Evolutionary conservation across 2,888 invertebrate genomes (phyloP).

Genomic region (Rhamnusium bicolor): DNA sequence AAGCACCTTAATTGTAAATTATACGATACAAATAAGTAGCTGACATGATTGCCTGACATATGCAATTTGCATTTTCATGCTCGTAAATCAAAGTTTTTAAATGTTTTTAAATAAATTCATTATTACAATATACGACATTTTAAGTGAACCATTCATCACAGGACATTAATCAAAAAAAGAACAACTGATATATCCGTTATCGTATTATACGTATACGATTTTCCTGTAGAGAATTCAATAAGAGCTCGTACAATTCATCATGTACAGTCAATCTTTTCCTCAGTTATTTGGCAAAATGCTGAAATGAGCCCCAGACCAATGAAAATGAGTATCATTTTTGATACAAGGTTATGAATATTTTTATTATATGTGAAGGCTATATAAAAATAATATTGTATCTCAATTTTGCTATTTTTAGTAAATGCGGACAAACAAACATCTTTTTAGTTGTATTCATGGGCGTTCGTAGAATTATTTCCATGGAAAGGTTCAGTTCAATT

Average conservation of each 20-base stretch:
- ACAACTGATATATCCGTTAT: slow-evolving; percentile 10
- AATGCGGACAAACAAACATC: too few species aligned
- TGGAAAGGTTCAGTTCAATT: too few species aligned
- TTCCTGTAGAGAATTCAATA: slow-evolving; percentile 12
- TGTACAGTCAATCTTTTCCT: slow-evolving; percentile 6
- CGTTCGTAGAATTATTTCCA: too few species aligned
- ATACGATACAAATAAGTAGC: too few species aligned
- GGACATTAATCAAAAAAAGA: slow-evolving; percentile 13
- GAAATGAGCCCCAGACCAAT: neutral
- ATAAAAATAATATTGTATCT: too few species aligned
- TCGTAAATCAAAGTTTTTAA: neutral
- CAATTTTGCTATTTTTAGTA: too few species aligned
- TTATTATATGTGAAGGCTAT: too few species aligned
- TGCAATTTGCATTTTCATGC: neutral
- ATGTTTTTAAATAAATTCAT: neutral
- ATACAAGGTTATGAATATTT: neutral
- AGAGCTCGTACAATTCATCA: slow-evolving; percentile 10
- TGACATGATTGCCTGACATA: too few species aligned
- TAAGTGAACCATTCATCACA: neutral
- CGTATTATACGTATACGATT: slow-evolving; percentile 3
- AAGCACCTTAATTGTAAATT: too few species aligned
- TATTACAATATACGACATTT: neutral
- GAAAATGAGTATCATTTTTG: too few species aligned
- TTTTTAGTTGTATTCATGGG: too few species aligned
- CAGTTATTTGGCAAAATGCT: slow-evolving; percentile 5